Evolutionary conservation across 2,888 invertebrate species (phyloP).

Genomic region (Meghimatium bilineatum): DNA sequence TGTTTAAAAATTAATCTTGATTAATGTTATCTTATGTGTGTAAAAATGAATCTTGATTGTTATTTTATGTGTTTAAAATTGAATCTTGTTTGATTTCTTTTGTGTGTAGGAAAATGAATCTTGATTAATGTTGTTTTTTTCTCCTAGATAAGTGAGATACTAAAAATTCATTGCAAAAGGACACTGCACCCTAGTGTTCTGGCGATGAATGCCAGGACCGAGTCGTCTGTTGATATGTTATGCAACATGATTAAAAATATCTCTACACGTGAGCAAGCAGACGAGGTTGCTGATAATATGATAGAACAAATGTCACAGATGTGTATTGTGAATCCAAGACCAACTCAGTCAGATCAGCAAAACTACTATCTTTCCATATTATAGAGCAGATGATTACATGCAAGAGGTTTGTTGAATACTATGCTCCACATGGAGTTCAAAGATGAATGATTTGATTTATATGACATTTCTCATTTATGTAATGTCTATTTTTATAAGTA

Average conservation of each 20-base stretch:
- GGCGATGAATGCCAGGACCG: neutral
- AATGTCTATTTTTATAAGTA: neutral
- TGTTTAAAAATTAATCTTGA: too few relatives aligned
- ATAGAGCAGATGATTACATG: neutral
- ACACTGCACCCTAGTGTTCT: neutral
- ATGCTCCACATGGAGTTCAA: too few relatives aligned
- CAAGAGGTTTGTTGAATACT: too few relatives aligned
- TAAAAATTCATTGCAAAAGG: neutral
- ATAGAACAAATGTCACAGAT: slow-evolving; percentile 40
- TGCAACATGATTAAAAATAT: slow-evolving; percentile 39
- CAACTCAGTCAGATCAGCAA: neutral
- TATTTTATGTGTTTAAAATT: too few relatives aligned
- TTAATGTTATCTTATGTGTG: too few relatives aligned
- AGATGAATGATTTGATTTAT: too few relatives aligned
- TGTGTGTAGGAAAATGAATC: neutral
- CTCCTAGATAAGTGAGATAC: slow-evolving; percentile 28
- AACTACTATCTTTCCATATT: slow-evolving; percentile 1
- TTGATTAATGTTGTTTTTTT: neutral
- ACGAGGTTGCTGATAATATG: slow-evolving; percentile 32
- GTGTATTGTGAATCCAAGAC: slow-evolving; percentile 3
- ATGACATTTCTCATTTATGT: too few relatives aligned
- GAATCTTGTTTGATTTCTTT: too few relatives aligned
- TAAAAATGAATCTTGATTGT: too few relatives aligned
- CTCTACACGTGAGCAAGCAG: slow-evolving; percentile 37
- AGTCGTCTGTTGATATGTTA: slow-evolving; percentile 30